Evolutionary conservation across 2,888 invertebrate species (phyloP).

Genomic region (Tupiocoris notatus): DNA sequence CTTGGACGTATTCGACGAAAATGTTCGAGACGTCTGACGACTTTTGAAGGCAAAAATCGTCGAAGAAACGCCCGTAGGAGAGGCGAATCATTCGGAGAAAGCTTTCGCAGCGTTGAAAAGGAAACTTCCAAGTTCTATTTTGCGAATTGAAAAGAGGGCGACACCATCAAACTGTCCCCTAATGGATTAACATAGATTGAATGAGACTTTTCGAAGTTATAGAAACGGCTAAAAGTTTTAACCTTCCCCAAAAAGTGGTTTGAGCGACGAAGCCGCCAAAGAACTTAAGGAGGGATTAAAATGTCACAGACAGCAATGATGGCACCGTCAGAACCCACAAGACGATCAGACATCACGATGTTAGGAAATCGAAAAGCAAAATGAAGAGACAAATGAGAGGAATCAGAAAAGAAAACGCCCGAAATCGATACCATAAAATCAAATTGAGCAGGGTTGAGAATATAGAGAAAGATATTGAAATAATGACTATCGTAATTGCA

Average conservation of each 20-base stretch:
- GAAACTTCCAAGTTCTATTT: neutral
- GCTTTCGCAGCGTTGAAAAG: neutral
- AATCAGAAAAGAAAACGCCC: no score
- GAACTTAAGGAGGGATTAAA: no score
- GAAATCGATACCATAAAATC: no score
- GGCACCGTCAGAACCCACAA: no score
- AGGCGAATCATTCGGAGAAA: neutral
- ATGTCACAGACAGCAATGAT: no score
- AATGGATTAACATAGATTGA: neutral
- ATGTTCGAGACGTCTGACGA: neutral
- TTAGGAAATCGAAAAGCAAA: no score
- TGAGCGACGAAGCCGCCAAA: neutral
- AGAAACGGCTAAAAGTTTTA: neutral
- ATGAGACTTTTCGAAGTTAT: neutral
- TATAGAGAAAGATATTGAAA: no score
- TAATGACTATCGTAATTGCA: no score
- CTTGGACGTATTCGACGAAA: neutral
- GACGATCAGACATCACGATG: no score
- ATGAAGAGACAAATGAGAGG: no score
- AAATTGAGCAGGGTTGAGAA: no score
- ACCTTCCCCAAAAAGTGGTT: neutral
- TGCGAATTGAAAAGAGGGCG: neutral
- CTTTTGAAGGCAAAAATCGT: neutral
- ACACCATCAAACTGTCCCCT: neutral
- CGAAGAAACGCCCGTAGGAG: neutral